Evolutionary conservation across 1,140 invertebrate species (phyloP).

Genomic region (Nebria ingens): DNA sequence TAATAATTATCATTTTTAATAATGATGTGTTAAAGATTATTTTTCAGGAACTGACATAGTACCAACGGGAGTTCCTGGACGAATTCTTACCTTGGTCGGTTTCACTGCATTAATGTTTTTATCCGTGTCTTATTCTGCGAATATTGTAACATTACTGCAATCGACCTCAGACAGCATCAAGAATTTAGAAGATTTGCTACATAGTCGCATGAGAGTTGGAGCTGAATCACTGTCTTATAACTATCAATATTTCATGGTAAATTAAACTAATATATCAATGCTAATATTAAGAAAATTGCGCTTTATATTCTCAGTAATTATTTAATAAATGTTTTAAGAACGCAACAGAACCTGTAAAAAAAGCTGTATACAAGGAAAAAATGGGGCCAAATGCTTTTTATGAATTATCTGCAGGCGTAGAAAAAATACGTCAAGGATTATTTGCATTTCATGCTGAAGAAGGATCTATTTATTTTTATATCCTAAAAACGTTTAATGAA

Average conservation of each 20-base stretch:
- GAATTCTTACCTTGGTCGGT: slow-evolving; percentile 24
- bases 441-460: slow-evolving; percentile 1
- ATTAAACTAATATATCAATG: neutral
- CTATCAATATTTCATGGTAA: slow-evolving; percentile 30
- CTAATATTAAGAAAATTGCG: neutral
- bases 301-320: neutral
- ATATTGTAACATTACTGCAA: slow-evolving; percentile 38
- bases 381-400: neutral
- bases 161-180: slow-evolving; percentile 36
- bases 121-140: slow-evolving; percentile 31
- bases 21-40: neutral
- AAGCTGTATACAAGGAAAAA: neutral
- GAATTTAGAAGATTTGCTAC: slow-evolving; percentile 32
- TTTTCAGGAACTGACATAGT: slow-evolving; percentile 8
- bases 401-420: neutral
- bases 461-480: neutral
- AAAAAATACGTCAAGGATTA: neutral
- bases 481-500: neutral
- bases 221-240: slow-evolving; percentile 30
- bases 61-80: slow-evolving; percentile 17
- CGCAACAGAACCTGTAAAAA: neutral
- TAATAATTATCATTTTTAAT: neutral
- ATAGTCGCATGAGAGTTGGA: slow-evolving; percentile 30
- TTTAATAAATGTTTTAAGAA: slow-evolving; percentile 1
- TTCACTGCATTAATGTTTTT: slow-evolving; percentile 28